Conservation (phyloP, 2,797 vertebrate genomes). For the Acanthurus leucopareius region DNA sequence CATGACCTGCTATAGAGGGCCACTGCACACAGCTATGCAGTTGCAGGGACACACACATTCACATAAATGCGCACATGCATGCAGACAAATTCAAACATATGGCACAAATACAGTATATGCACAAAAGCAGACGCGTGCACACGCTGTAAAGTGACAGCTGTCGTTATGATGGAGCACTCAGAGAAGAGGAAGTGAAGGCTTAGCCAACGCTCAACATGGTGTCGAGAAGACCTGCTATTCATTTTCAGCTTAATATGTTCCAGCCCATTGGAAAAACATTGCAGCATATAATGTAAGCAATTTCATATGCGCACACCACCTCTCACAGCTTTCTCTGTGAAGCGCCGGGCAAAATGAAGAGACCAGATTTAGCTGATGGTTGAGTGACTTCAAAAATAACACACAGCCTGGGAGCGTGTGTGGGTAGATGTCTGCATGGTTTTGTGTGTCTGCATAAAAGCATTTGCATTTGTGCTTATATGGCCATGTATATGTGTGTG, state of each 20-base stretch:
- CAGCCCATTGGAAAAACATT: constrained; percentile 87
- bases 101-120: constrained; percentile 67
- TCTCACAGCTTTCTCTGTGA: constrained; percentile 74
- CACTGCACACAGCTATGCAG: constrained; percentile 52
- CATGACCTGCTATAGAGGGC: constrained; percentile 70
- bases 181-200: constrained; percentile 84
- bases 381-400: constrained; percentile 79
- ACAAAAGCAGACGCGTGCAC: constrained; percentile 60
- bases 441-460: constrained; percentile 41
- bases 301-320: constrained; percentile 76
- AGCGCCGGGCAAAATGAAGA: constrained; percentile 77
- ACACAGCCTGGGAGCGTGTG: constrained; percentile 52
- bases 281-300: constrained; percentile 85
- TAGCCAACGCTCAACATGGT: constrained; percentile 82
- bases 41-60: constrained; percentile 27
- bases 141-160: constrained; percentile 83
- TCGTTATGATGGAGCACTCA: constrained; percentile 83
- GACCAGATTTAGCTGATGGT: constrained; percentile 79
- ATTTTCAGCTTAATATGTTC: constrained; percentile 88
- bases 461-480: constrained; percentile 38
- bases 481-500: background rate
- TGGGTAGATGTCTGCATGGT: constrained; percentile 36
- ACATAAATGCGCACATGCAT: constrained; percentile 45
- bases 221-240: constrained; percentile 85
- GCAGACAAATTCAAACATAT: constrained; percentile 70